phyloP scores from a whole-genome alignment of 2,113 vertebrate species.

The Zosterops hypoxanthus region DNA sequence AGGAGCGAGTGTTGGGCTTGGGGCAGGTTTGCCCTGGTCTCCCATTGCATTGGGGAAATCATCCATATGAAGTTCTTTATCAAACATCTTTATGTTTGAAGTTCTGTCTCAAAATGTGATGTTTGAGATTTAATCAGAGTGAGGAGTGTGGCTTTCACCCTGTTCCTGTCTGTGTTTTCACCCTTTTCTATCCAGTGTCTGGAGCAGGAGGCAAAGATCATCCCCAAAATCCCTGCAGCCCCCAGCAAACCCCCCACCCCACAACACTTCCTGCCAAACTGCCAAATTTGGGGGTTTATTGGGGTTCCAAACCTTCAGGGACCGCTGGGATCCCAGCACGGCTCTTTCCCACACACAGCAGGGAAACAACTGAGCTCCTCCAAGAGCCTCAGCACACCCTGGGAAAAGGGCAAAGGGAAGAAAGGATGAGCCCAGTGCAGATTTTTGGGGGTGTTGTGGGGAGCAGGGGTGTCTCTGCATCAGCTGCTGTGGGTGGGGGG shows the following conservation, averaged over 20 bases:
- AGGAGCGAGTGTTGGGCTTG: rapidly evolving
- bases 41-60: neutral
- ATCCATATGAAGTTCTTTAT: too few species aligned
- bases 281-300: neutral
- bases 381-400: rapidly evolving
- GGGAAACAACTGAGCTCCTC: rapidly evolving
- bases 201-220: neutral
- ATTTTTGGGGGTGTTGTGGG: rapidly evolving
- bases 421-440: rapidly evolving
- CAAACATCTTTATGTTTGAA: neutral
- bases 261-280: rapidly evolving
- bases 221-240: neutral
- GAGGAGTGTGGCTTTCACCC: neutral
- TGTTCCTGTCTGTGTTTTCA: rapidly evolving
- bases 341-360: rapidly evolving
- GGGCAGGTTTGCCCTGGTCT: neutral
- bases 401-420: neutral
- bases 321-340: rapidly evolving
- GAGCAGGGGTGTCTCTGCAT: neutral
- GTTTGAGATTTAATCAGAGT: neutral
- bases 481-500: neutral
- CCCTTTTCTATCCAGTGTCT: rapidly evolving
- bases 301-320: neutral
- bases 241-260: rapidly evolving
- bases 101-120: neutral